Percentiles rank a stretch among this genome's conserved stretches.
These are phyloP conservation scores for Cotesia congregata DNA, from an alignment of 2,888 invertebrate genomes.

Conservation along the genomic window DNA sequence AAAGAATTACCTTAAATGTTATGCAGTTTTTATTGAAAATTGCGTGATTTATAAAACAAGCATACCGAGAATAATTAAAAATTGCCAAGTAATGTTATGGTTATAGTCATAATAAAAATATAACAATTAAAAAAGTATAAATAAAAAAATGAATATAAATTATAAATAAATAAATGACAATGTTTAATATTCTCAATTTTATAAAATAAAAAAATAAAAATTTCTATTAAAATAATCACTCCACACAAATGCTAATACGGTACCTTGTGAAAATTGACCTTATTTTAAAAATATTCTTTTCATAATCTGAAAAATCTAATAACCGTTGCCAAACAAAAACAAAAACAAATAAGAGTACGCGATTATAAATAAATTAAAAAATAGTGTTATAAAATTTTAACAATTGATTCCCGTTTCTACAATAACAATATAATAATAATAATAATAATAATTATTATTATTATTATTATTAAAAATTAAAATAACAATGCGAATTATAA, in stretches of 20 bases:
- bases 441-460: not conserved
- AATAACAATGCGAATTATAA: not conserved
- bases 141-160: not conserved
- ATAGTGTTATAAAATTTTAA: not conserved
- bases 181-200: conserved; percentile 24
- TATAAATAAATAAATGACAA: conserved; percentile 6
- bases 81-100: not conserved
- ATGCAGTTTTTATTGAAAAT: not conserved
- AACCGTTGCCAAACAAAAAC: conserved; percentile 16
- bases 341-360: conserved; percentile 1
- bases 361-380: not conserved
- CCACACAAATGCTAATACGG: conserved; percentile 37
- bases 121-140: not conserved
- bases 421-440: not conserved
- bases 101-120: not conserved
- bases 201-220: conserved; percentile 9
- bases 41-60: not conserved
- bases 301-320: conserved; percentile 37
- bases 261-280: conserved; percentile 29
- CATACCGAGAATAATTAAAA: not conserved
- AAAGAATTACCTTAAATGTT: not conserved
- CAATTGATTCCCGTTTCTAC: not conserved
- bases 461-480: not conserved
- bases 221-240: conserved; percentile 8
- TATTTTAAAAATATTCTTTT: conserved; percentile 9